These are phyloP conservation scores for Erythrolamprus reginae DNA, from an alignment of 2,113 vertebrate species.

Conservation along the genomic window DNA sequence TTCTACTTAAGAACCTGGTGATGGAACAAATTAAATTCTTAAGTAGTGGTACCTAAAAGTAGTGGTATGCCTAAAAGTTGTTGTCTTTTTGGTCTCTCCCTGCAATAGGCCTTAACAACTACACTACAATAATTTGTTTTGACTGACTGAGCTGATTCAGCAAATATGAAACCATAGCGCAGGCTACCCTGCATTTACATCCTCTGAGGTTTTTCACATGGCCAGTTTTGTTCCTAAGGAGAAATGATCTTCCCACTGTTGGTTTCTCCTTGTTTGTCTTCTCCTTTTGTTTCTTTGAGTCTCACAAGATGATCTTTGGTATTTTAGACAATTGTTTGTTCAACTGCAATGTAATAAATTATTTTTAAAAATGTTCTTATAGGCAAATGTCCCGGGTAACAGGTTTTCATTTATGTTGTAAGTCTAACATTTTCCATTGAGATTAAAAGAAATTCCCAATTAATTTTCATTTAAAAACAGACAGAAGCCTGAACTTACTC, in stretches of 20 bases:
- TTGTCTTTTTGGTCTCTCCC: constrained; percentile 51
- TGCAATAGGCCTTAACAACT: constrained; percentile 60
- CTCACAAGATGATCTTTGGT: constrained; percentile 42
- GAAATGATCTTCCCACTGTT: constrained; percentile 69
- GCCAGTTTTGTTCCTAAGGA: constrained; percentile 65
- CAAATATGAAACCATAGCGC: constrained; percentile 62
- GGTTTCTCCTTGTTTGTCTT: constrained; percentile 63
- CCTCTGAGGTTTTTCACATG: constrained; percentile 69
- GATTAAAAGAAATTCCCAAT: constrained; percentile 11
- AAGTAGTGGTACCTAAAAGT: no score
- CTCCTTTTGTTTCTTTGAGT: constrained; percentile 55
- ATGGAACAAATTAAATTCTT: no score
- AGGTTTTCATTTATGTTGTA: not conserved
- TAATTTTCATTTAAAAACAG: not conserved
- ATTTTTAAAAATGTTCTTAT: constrained; percentile 44
- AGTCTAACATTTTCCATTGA: not conserved
- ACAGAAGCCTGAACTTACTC: not conserved
- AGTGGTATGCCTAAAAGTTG: constrained; percentile 53
- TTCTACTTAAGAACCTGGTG: no score
- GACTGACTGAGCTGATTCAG: constrained; percentile 70
- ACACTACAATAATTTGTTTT: constrained; percentile 54
- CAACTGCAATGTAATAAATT: constrained; percentile 47
- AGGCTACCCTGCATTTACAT: constrained; percentile 69
- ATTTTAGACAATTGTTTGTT: constrained; percentile 31
- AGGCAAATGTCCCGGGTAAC: constrained; percentile 19